These are phyloP conservation scores for Cheilosia vulpina DNA, from an alignment of 2,888 invertebrate species.

Conservation along the genomic window DNA sequence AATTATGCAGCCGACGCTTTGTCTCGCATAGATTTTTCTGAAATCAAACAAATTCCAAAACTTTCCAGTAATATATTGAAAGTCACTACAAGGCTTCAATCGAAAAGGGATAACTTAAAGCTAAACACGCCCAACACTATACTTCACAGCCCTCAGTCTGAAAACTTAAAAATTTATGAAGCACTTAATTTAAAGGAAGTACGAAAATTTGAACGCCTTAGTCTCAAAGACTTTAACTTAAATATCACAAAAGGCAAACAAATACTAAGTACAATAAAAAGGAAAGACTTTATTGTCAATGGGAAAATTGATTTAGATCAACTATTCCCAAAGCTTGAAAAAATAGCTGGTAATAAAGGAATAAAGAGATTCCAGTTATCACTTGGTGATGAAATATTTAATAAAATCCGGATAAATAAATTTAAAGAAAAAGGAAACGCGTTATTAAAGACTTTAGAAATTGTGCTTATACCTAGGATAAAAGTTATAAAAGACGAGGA, in stretches of 20 bases:
- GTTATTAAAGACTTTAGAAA: conserved; percentile 1
- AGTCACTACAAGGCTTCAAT: conserved; percentile 14
- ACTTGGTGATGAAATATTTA: not conserved
- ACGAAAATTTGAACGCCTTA: not conserved
- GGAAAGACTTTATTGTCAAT: no score
- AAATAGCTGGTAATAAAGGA: not conserved
- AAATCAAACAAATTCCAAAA: conserved; percentile 16
- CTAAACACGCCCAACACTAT: no score
- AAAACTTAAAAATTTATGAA: not conserved
- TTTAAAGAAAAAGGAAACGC: conserved; percentile 4
- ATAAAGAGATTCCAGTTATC: not conserved
- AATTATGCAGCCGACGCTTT: not conserved
- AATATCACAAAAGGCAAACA: not conserved
- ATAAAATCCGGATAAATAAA: conserved; percentile 2
- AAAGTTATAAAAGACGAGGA: conserved; percentile 1
- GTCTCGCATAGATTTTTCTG: not conserved
- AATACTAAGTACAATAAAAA: not conserved
- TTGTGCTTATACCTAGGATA: not conserved
- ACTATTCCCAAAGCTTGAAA: no score
- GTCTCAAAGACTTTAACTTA: not conserved
- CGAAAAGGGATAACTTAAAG: no score
- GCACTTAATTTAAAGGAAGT: not conserved
- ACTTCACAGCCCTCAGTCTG: not conserved
- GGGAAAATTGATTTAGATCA: no score
- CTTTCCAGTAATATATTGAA: conserved; percentile 9